Base-by-base conservation (phyloP, 2,797 vertebrate species). In the Lophius americanus region DNA sequence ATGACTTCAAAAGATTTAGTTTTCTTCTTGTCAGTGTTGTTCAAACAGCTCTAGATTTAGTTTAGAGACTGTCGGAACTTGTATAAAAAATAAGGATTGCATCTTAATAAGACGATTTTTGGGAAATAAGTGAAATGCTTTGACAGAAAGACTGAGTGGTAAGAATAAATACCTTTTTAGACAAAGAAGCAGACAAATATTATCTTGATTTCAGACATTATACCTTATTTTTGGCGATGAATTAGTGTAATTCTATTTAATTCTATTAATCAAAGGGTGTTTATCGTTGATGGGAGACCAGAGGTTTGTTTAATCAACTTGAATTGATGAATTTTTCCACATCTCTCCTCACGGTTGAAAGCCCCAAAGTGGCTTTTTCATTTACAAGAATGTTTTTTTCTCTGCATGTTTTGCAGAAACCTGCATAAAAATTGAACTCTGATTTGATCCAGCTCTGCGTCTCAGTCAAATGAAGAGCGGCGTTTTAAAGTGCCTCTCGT, bases 401-500 rank as follows among this genome's bases (percentile, higher is more conserved):
- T 39, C 37, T 48, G 39, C 12, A 43, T 64, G 65, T 69, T 84
- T 80, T 71, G 46, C 43, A 35, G 8, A 61, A 51, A 65, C 47
- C 64, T 44, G 65, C 65, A 54, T 66, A 64, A 80, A 86, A 83
- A 79, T 61, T 55, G 49, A 66, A 55, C 51, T 72, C 23, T 79
- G 72, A 90, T 87, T 90, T 86, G 81, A 87, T 60, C 54, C 48
- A 70, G 80, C 65, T 79, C 83, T 77, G 54, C 64, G 60, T 73
- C 65, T 64, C 64, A 37, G 5, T 80, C 66, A 63, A 81, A 87
- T 66, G 37, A 68, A 79, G 51, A 81, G 76, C 70, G 75, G 53
- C 57, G 64, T 76, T 71, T 84, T 71, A 85, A 85, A 93, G 88
- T 91, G 89, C 72, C 80, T 81, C 59, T 78, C 71, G 78, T 84